phyloP scores from a whole-genome alignment of 2,113 vertebrate genomes.

The Henicopernis longicauda region DNA sequence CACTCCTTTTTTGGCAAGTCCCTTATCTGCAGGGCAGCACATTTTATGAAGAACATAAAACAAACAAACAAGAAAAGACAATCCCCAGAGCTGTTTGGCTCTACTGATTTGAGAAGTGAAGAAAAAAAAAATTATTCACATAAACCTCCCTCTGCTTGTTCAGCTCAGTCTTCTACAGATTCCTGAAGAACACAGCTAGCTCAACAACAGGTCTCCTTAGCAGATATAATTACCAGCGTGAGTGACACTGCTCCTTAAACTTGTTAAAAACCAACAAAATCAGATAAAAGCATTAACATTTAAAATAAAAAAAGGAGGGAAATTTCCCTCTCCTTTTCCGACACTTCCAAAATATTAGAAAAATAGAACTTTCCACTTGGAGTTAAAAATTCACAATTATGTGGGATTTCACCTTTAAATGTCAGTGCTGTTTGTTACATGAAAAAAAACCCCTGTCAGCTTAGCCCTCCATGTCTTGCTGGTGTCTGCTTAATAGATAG shows the following conservation, averaged over 20 bases:
- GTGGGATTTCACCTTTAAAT: constrained; percentile 67
- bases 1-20: neutral
- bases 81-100: neutral
- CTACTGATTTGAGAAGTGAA: neutral
- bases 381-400: constrained; percentile 64
- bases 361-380: constrained; percentile 16
- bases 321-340: neutral
- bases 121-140: neutral
- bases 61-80: neutral
- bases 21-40: neutral
- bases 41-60: neutral
- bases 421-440: constrained; percentile 68
- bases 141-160: neutral
- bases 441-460: constrained; percentile 59
- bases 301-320: neutral
- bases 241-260: neutral
- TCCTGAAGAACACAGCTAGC: neutral
- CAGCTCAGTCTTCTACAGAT: neutral
- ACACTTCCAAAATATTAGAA: neutral
- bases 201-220: constrained; percentile 46
- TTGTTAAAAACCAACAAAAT: neutral
- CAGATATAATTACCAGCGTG: neutral
- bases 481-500: constrained; percentile 69
- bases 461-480: constrained; percentile 65
- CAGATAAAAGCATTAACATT: neutral